Percentiles rank a stretch among this genome's conserved stretches.
Conservation (phyloP, 1,140 invertebrate genomes). For the Eulimnadia texana region DNA sequence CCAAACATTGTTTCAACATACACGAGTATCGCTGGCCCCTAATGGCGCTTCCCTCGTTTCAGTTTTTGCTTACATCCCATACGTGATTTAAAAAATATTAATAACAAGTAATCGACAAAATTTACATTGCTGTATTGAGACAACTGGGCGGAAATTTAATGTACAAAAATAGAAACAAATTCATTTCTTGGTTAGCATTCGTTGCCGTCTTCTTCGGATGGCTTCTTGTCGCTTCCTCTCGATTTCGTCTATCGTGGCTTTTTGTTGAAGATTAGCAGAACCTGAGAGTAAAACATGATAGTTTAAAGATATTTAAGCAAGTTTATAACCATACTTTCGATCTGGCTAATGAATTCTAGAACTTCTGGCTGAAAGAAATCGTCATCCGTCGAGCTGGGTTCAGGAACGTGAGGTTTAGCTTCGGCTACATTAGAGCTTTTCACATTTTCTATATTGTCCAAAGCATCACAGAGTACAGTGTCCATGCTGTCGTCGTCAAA, state of each 20-base stretch:
- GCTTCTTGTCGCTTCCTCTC: not conserved
- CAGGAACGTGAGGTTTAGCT: not conserved
- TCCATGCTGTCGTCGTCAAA: not conserved
- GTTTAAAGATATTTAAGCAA: no score
- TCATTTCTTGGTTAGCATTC: not conserved
- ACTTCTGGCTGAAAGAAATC: not conserved
- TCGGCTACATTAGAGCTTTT: not conserved
- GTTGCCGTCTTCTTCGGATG: not conserved
- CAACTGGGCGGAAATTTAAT: not conserved
- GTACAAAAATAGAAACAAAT: not conserved
- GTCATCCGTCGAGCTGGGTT: not conserved
- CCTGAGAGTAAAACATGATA: not conserved
- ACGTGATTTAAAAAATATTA: no score
- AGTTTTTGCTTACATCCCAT: no score
- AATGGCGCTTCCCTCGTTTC: no score
- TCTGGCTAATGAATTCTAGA: not conserved
- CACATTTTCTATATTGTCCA: not conserved
- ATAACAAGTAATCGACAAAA: no score
- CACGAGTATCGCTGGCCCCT: no score
- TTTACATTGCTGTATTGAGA: not conserved
- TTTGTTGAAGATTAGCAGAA: not conserved
- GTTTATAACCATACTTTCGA: no score
- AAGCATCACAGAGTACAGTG: not conserved
- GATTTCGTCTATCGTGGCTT: not conserved
- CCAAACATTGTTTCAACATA: no score